Base-by-base conservation (phyloP, 2,113 vertebrate species). In the Corythornis vintsioides region DNA sequence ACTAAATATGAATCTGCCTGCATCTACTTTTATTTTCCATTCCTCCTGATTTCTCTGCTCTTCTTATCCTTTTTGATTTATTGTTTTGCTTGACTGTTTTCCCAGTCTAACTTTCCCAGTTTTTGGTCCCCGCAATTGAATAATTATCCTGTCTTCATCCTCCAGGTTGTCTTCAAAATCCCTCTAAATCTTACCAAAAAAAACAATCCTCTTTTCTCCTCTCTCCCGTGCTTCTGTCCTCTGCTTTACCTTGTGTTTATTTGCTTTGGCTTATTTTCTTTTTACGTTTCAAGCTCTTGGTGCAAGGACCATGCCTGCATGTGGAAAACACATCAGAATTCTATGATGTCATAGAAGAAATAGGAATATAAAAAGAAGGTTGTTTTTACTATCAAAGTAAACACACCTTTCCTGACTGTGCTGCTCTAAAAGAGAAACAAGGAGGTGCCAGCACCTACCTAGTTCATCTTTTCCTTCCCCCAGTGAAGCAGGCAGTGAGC, bases 241-340 rank as follows among this genome's bases (percentile, higher is more conserved):
- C 66, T 92, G 59, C 19, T 72, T 94, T 87, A 82, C 71, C 42
- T 89, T 53, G 43, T 63, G 31, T 79, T 93, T 95, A 76, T 90
- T 90, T 89, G 38, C 20, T 89, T 87, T 82, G 50, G 33, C 45
- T 75, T 82, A 20, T 57, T 70, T 86, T 89, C 29, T 81, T 92
- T 82, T 70, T 64, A 47, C 15, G 38, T 55, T 83, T 83, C 63
- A 84, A 89, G 13, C 26, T 79, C 57, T 43, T 53, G 13, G 53
- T 61, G 59, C 28, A 94, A 90, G 45, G 45, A 78, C 56, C 83
- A 77, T 0, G 1, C 25, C 3, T 1, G 59, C n/a, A 43, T 60
- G 3, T 59, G 25, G 86, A 76, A 95, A 92, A 89, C 66, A 35
- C 43, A 56, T 55, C 38, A 66, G 63, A 86, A 89, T 80, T 93